These are phyloP conservation scores for Zoanthus gigantus DNA, from an alignment of 92 coral and sea anemone species.

Conservation along the genomic window DNA sequence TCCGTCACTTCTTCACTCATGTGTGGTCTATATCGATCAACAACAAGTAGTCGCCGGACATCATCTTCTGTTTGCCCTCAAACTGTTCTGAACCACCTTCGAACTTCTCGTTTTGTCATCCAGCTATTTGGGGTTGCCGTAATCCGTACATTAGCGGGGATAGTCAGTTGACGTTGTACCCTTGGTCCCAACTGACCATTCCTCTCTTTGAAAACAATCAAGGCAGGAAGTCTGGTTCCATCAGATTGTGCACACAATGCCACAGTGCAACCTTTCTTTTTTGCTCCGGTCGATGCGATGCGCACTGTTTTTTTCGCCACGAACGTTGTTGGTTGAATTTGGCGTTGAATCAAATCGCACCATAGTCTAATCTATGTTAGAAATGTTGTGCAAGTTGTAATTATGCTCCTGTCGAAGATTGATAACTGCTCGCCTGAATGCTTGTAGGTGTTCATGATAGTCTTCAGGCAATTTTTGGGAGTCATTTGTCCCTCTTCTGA, in stretches of 20 bases:
- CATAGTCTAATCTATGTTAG: slow-evolving; percentile 26
- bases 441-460: slow-evolving; percentile 24
- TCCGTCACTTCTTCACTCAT: not conserved
- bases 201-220: slow-evolving; percentile 7
- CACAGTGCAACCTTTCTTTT: not conserved
- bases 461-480: slow-evolving; percentile 16
- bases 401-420: slow-evolving; percentile 6
- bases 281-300: slow-evolving; percentile 15
- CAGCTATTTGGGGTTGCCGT: slow-evolving; percentile 36
- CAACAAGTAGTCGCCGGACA: not conserved
- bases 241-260: not conserved
- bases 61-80: slow-evolving; percentile 27
- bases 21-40: slow-evolving; percentile 14
- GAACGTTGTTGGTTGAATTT: slow-evolving; percentile 1
- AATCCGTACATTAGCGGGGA: slow-evolving; percentile 15
- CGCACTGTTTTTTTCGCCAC: slow-evolving; percentile 16
- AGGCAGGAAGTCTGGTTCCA: slow-evolving; percentile 6
- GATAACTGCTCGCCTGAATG: not conserved
- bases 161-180: slow-evolving; percentile 8
- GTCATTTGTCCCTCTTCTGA: slow-evolving; percentile 10
- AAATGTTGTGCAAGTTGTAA: slow-evolving; percentile 20
- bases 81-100: slow-evolving; percentile 19
- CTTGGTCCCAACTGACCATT: slow-evolving; percentile 37
- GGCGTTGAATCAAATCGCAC: slow-evolving; percentile 2
- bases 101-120: slow-evolving; percentile 32